A percentile compares a stretch with the other conserved stretches of the same genome.
Evolutionary conservation across 2,797 vertebrate species (phyloP).

Genomic region (Schizopygopsis malacanthus): DNA sequence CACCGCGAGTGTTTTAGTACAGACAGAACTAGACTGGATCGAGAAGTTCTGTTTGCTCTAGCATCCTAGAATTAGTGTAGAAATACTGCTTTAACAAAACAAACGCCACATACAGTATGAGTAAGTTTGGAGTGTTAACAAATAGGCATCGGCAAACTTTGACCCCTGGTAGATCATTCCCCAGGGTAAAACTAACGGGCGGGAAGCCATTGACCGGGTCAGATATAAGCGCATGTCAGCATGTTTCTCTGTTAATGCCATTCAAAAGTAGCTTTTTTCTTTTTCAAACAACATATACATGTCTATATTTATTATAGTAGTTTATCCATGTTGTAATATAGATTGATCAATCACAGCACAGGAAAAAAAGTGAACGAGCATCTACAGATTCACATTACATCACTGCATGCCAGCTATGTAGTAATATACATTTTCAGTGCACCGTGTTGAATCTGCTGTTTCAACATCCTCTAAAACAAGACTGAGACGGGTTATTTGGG

Average conservation of each 20-base stretch:
- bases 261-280: not conserved
- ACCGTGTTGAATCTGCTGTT: not conserved
- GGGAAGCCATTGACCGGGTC: not conserved
- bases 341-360: not conserved
- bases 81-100: not conserved
- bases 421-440: not conserved
- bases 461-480: not conserved
- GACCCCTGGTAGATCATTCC: slow-evolving; percentile 1
- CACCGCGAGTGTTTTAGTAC: not conserved
- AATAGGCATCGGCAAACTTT: not conserved
- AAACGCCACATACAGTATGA: too few species aligned
- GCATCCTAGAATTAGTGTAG: not conserved
- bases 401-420: not conserved
- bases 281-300: not conserved
- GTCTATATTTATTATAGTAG: not conserved
- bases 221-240: not conserved
- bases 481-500: not conserved
- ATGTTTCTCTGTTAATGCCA: not conserved
- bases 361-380: not conserved
- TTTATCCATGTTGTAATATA: not conserved
- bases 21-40: not conserved
- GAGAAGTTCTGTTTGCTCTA: not conserved
- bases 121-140: too few species aligned
- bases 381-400: not conserved
- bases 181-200: not conserved